Evolutionary conservation across 1,140 invertebrate species (phyloP).

Genomic region (Coptotermes formosanus): DNA sequence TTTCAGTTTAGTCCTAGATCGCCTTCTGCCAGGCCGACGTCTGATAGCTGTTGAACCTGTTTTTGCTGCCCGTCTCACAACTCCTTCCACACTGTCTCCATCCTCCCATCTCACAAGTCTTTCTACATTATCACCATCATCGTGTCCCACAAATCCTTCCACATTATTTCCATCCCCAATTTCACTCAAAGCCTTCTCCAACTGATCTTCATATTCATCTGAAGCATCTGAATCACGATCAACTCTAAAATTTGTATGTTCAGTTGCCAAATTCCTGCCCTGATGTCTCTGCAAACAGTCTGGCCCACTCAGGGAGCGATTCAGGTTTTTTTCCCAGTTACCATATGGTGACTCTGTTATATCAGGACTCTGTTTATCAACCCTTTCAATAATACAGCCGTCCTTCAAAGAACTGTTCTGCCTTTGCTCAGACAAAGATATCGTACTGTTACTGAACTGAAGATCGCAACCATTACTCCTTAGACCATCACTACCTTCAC

Average conservation of each 20-base stretch:
- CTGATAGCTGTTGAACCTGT: slow-evolving; percentile 66
- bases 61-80: slow-evolving; percentile 31
- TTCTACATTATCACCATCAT: slow-evolving; percentile 20
- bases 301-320: slow-evolving; percentile 67
- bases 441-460: not conserved
- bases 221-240: not conserved
- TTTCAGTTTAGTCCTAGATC: slow-evolving; percentile 67
- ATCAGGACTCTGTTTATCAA: not conserved
- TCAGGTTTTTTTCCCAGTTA: slow-evolving; percentile 56
- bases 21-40: slow-evolving; percentile 59
- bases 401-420: slow-evolving; percentile 41
- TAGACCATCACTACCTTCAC: not conserved
- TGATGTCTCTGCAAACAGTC: slow-evolving; percentile 58
- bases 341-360: slow-evolving; percentile 42
- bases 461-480: not conserved
- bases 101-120: slow-evolving; percentile 14
- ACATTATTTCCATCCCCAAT: not conserved
- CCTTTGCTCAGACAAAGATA: slow-evolving; percentile 22
- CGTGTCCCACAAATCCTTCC: not conserved
- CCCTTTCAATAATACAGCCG: not conserved
- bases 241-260: not conserved
- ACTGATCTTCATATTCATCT: not conserved
- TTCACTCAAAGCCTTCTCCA: not conserved
- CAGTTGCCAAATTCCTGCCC: not conserved
- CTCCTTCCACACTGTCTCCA: slow-evolving; percentile 19